Evolutionary conservation across 2,113 vertebrate genomes (phyloP).

Genomic region (Tragelaphus buxtoni): DNA sequence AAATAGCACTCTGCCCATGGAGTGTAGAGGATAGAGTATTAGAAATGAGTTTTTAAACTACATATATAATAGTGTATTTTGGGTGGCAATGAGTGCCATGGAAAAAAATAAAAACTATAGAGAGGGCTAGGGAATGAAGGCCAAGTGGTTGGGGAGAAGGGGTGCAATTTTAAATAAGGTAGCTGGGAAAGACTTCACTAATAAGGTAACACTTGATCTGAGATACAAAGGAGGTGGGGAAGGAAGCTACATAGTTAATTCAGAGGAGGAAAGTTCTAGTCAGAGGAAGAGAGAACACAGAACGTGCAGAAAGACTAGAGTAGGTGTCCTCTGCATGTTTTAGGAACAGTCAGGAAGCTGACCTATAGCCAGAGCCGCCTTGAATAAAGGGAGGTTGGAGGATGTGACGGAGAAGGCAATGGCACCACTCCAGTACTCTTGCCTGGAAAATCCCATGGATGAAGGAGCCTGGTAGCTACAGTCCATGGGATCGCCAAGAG

Average conservation of each 20-base stretch:
- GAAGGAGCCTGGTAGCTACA: too few species aligned
- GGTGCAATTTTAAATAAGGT: background rate
- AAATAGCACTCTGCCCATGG: background rate
- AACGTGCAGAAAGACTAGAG: background rate
- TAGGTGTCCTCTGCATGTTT: background rate
- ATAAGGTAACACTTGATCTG: background rate
- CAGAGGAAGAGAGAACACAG: background rate
- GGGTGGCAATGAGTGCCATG: background rate
- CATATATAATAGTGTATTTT: background rate
- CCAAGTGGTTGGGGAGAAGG: fast-evolving
- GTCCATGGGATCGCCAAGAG: too few species aligned
- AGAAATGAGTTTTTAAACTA: background rate
- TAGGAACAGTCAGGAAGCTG: background rate
- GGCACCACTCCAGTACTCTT: too few species aligned
- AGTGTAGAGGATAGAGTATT: background rate
- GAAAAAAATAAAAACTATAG: background rate
- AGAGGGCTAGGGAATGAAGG: background rate
- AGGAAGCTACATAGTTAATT: background rate
- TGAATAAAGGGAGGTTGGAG: background rate
- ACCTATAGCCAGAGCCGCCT: fast-evolving
- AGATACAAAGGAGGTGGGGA: background rate
- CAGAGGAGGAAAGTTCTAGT: too few species aligned
- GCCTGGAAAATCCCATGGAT: too few species aligned
- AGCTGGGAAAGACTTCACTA: background rate
- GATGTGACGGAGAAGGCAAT: too few species aligned